Conservation (phyloP, 2,113 vertebrate genomes). For the Glareola pratincola region DNA sequence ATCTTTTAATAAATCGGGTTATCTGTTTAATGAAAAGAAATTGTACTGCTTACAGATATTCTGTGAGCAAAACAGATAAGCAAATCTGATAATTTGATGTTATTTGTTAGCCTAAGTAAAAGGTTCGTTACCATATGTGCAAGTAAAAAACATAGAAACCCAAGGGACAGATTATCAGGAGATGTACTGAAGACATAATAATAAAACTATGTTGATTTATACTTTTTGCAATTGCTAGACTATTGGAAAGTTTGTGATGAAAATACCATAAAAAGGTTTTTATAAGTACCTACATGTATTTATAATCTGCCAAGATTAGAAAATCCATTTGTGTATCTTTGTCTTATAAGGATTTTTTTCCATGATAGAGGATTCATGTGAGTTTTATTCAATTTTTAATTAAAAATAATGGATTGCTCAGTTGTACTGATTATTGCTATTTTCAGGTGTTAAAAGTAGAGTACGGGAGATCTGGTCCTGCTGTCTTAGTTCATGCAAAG, state of each 20-base stretch:
- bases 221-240: neutral
- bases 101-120: neutral
- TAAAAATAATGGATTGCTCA: neutral
- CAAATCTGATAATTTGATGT: neutral
- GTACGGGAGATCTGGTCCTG: neutral
- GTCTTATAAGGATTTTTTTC: neutral
- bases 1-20: neutral
- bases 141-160: neutral
- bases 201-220: neutral
- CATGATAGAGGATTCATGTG: neutral
- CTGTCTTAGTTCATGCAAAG: neutral
- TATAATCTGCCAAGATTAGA: neutral
- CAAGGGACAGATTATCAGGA: neutral
- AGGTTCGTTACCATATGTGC: neutral
- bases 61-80: neutral
- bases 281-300: neutral
- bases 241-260: neutral
- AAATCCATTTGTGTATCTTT: neutral
- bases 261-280: neutral
- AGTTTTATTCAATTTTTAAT: slow-evolving; percentile 15
- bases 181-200: neutral
- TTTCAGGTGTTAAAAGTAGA: neutral
- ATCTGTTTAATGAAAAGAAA: neutral
- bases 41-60: neutral
- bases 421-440: neutral